Percentiles rank a stretch among this genome's conserved stretches.
Evolutionary conservation across 2,113 vertebrate species (phyloP).

Genomic region (Bambusicola thoracicus): DNA sequence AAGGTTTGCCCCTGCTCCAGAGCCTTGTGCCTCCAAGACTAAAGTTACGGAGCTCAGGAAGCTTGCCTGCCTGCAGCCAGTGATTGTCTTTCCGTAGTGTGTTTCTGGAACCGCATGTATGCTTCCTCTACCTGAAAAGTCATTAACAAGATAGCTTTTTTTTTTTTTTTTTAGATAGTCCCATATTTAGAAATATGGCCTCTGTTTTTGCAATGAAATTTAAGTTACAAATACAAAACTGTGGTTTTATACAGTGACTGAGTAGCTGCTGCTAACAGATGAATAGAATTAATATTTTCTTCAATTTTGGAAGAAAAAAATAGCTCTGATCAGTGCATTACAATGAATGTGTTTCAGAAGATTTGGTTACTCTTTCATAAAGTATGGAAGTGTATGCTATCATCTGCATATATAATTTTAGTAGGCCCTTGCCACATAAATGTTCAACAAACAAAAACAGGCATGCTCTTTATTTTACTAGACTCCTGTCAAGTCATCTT

Average conservation of each 20-base stretch:
- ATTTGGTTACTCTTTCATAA: not conserved
- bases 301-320: not conserved
- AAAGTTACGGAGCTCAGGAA: not conserved
- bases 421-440: not conserved
- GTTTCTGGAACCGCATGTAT: fast-evolving
- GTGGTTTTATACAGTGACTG: not conserved
- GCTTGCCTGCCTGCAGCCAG: not conserved
- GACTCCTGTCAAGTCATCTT: not conserved
- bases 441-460: not conserved
- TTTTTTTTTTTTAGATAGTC: not conserved
- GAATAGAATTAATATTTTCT: not conserved
- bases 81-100: not conserved
- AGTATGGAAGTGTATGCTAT: not conserved
- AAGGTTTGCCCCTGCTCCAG: not conserved
- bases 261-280: not conserved
- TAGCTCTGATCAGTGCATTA: not conserved
- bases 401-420: not conserved
- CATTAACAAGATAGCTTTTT: not conserved
- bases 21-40: not conserved
- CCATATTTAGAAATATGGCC: fast-evolving
- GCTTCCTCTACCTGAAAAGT: not conserved
- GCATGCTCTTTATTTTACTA: not conserved
- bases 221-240: not conserved
- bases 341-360: not conserved
- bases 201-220: not conserved